Evolutionary conservation across 1,140 invertebrate genomes (phyloP), one percentile per base, ranked within the genome.

Genomic region (Drosophila teissieri): DNA sequence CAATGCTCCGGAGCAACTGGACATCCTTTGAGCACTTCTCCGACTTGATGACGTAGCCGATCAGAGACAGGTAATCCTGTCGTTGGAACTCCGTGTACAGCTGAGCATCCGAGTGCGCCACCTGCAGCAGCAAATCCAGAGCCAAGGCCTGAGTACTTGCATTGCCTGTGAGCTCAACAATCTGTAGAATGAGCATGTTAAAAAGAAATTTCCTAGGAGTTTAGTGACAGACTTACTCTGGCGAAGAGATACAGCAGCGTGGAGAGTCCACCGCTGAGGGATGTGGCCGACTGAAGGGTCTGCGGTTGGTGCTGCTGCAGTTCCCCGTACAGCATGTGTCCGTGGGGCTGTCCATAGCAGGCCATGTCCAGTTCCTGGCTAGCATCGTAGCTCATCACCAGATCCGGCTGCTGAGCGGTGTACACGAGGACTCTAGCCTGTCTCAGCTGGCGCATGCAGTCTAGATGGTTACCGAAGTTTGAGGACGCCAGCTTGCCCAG

Each of bases 31-130:
- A 75, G 40, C 91, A 92, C 19, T 75, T 74, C 27, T 91, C 83
- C 2, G 91, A 91, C 24, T 91, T 92, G 8, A 92, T 81, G 0
- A 92, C 91, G 34, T 91, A 92, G 7, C 91, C 91, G n/a, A 92
- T 91, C 0, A 92, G 60, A 0, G 77, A 81, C 5, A 91, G 49
- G 15, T 90, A 92, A 56, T 92, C 83, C 63, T 91, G 88, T 4
- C 89, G 79, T 27, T 80, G 72, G 44, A 92, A 92, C 58, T 92
- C 91, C 0, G 91, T 91, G 53, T 92, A 92, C 0, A 92, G 74
- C 42, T 92, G 80, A 0, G 80, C 73, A 62, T 92, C 91, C 14
- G 90, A 80, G 39, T 90, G 80, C 0, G 83, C 90, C n/a, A 91
- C 42, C 27, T 74, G 88, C 0, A 92, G 77, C 15, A 92, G 54